Evolutionary conservation across 37 sponge, comb jelly and placozoan genomes (phyloP), one percentile per base, ranked within the genome.

Genomic region (Halichondria panicea): DNA sequence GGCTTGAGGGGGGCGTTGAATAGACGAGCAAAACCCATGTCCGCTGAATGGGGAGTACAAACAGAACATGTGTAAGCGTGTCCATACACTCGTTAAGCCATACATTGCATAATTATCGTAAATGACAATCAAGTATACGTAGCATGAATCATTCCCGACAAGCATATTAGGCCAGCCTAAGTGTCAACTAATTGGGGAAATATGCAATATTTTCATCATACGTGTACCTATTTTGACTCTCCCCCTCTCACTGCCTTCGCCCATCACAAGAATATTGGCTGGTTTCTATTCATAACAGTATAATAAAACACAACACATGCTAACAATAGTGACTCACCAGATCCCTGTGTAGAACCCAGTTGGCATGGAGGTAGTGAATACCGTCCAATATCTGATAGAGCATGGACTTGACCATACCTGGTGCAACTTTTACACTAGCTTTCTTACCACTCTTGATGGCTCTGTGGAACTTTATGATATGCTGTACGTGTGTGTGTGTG

Each of bases 221-320:
- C 24, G 32, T 87, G 45, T 28, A 93, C 94, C 94, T 66, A 95
- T 95, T 56, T 95, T 94, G 31, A 94, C 92, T 77, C 88, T 68
- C 45, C 96, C 96, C 62, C 93, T 84, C 59, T 95, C 89, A 6
- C 70, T 68, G 4, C 92, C 97, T 60, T 97, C 97, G 31, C 97
- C 97, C 97, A 97, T 97, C 33, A 97, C 97, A 24, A 97, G 80
- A 58, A 97, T 97, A 42, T 97, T 97, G 59, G 97, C 97, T 63
- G 97, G 97, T 94, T 97, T 97, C 94, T 90, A 37, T n/a, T n/a
- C n/a, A n/a, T n/a, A n/a, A n/a, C 64, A 31, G 6, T 28, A 11
- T 36, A 3, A 59, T 59, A 12, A 25, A 24, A n/a, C 11, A n/a
- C 27, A n/a, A 59, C 27, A 25, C 22, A 25, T 8, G 22, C 28